These are phyloP conservation scores for Megaceryle maxima DNA, from an alignment of 2,113 vertebrate species.

Conservation along the genomic window DNA sequence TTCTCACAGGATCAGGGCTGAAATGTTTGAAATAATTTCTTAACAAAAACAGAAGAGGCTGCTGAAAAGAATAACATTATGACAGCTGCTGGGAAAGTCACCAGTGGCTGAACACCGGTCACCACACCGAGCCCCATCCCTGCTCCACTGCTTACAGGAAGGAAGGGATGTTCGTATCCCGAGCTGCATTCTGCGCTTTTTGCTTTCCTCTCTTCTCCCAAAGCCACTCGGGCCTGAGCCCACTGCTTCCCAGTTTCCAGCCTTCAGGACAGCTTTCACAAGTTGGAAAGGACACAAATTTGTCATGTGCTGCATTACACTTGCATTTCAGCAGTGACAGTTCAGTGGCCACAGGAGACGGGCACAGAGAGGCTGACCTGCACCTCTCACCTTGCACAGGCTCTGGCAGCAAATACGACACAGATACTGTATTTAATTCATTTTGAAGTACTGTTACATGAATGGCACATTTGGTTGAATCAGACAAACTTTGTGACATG, in stretches of 20 bases:
- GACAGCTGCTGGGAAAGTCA: constrained; percentile 64
- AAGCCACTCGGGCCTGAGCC: not conserved
- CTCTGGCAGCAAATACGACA: not conserved
- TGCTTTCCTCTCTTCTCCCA: not conserved
- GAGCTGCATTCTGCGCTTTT: not conserved
- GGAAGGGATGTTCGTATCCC: constrained; percentile 30
- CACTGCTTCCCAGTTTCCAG: not conserved
- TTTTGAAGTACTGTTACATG: accelerated
- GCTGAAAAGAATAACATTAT: constrained; percentile 66
- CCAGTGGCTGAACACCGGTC: constrained; percentile 7
- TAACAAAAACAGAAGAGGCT: constrained; percentile 46
- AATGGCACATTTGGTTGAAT: not conserved
- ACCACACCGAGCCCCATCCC: not conserved
- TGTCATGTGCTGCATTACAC: accelerated
- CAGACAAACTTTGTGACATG: not conserved
- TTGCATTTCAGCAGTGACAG: not conserved
- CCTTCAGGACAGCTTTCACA: not conserved
- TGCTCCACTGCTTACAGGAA: not conserved
- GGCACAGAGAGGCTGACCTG: not conserved
- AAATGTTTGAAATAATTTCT: constrained; percentile 52
- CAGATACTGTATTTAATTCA: not conserved
- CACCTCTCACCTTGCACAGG: not conserved
- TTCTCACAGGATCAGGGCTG: constrained; percentile 50
- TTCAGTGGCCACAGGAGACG: not conserved
- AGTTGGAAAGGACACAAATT: not conserved